Conservation (phyloP, 2,888 invertebrate species). For the Tetheella fluctuosa region DNA sequence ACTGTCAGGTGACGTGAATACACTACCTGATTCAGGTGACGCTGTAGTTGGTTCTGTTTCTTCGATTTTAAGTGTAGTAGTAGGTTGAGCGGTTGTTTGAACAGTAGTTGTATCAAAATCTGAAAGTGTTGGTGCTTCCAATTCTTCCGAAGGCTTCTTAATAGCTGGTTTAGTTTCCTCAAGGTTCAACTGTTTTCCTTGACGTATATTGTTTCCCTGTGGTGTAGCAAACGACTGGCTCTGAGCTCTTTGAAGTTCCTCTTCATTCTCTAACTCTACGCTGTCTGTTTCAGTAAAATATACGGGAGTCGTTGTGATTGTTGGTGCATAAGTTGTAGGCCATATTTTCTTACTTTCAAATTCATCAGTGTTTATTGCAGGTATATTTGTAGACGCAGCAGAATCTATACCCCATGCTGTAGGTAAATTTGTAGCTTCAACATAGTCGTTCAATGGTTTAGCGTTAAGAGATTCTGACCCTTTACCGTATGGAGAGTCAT, state of each 20-base stretch:
- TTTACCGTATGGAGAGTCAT: slow-evolving; percentile 75
- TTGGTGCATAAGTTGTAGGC: slow-evolving; percentile 53
- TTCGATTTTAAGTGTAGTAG: slow-evolving; percentile 55
- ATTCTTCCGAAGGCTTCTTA: slow-evolving; percentile 68
- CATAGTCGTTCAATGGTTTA: slow-evolving; percentile 75
- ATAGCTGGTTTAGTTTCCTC: slow-evolving; percentile 50
- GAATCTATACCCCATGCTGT: slow-evolving; percentile 75
- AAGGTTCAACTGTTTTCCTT: slow-evolving; percentile 69
- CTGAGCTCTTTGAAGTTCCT: slow-evolving; percentile 87
- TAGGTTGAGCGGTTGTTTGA: slow-evolving; percentile 57
- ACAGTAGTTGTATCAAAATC: slow-evolving; percentile 57
- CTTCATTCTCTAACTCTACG: slow-evolving; percentile 82
- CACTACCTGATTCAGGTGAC: slow-evolving; percentile 53
- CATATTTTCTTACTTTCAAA: slow-evolving; percentile 75
- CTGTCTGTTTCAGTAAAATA: slow-evolving; percentile 73
- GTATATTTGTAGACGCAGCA: slow-evolving; percentile 54
- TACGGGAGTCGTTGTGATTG: slow-evolving; percentile 62
- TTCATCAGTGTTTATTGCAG: slow-evolving; percentile 51
- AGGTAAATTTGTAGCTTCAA: slow-evolving; percentile 74
- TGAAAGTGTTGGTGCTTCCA: slow-evolving; percentile 70
- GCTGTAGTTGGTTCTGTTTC: slow-evolving; percentile 58
- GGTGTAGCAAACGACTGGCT: slow-evolving; percentile 88
- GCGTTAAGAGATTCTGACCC: slow-evolving; percentile 70
- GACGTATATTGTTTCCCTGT: slow-evolving; percentile 74
- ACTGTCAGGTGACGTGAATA: slow-evolving; percentile 71